Evolutionary conservation across 1,140 invertebrate species (phyloP), one percentile per base, ranked within the genome.

Genomic region (Bombus waltoni): DNA sequence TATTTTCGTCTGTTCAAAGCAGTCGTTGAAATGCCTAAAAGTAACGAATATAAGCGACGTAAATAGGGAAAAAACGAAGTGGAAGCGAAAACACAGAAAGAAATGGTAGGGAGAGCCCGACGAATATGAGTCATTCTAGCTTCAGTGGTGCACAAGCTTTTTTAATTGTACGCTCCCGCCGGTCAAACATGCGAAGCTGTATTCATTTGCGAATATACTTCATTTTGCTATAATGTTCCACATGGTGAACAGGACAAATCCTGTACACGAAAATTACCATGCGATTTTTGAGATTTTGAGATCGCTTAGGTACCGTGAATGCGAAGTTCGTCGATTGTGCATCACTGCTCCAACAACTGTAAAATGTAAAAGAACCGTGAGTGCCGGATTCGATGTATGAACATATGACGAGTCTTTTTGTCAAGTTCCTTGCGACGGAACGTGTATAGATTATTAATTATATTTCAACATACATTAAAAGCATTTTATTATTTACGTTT

Each of bases 81-180:
- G 10, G 32, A 38, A 42, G 32, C 42, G 44, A 65, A 81, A 84
- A 89, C 32, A 74, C 42, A 78, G 40, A 81, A 68, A 71, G 59
- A 78, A 84, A 62, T 59, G 40, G 10, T 59, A 53, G 47, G 81
- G 59, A 76, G 70, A 66, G 42, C 38, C 25, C 59, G 47, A 73
- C 74, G 35, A 47, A 70, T 28, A 77, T 89, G 88, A 89, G 80
- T 89, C 87, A 89, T 79, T 85, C 74, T 53, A 38, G n/a, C 71
- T 79, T 89, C 88, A 89, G 47, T 74, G 76, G 68, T 73, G 53
- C 77, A 72, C 68, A 85, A 85, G 62, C 68, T 38, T 85, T 72
- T 72, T 62, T 73, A 72, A 80, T 80, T 80, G n/a, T 35, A 28
- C 13, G 22, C 59, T 25, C n/a, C 1, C 32, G 6, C 28, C 11